Conservation (phyloP, 2,888 invertebrate genomes). For the Sympetrum striolatum region DNA sequence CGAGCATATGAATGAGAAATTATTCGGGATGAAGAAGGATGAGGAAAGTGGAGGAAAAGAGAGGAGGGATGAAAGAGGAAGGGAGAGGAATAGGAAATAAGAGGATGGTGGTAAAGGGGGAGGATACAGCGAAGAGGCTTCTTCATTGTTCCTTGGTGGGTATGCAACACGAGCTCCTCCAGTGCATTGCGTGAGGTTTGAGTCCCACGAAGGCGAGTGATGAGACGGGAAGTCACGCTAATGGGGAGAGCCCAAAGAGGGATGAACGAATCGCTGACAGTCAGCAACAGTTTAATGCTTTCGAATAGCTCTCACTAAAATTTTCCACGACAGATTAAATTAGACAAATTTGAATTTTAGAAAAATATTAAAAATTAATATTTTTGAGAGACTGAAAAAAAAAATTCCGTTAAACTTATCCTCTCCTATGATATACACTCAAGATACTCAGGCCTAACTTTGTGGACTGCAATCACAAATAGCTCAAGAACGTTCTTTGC, state of each 20-base stretch:
- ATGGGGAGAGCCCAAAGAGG: neutral
- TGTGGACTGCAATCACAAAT: too few species aligned
- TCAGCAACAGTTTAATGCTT: neutral
- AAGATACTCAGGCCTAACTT: too few species aligned
- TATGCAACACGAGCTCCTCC: constrained; percentile 16
- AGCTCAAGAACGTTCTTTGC: too few species aligned
- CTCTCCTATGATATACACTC: too few species aligned
- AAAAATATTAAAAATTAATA: too few species aligned
- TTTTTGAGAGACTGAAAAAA: too few species aligned
- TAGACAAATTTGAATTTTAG: too few species aligned
- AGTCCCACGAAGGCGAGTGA: neutral
- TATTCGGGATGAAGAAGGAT: neutral
- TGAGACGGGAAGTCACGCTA: neutral
- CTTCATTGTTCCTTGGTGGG: constrained; percentile 19
- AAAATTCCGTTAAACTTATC: too few species aligned
- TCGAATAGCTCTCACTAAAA: neutral
- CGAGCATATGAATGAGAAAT: neutral
- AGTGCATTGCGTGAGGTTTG: constrained; percentile 1
- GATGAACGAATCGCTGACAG: neutral
- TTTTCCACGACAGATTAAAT: neutral
- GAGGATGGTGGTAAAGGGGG: neutral
- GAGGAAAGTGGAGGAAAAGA: neutral
- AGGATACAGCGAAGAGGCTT: neutral
- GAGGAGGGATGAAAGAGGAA: neutral
- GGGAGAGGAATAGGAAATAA: neutral